Conservation (phyloP, 2,113 vertebrate genomes). For the Centropus unirufus region DNA sequence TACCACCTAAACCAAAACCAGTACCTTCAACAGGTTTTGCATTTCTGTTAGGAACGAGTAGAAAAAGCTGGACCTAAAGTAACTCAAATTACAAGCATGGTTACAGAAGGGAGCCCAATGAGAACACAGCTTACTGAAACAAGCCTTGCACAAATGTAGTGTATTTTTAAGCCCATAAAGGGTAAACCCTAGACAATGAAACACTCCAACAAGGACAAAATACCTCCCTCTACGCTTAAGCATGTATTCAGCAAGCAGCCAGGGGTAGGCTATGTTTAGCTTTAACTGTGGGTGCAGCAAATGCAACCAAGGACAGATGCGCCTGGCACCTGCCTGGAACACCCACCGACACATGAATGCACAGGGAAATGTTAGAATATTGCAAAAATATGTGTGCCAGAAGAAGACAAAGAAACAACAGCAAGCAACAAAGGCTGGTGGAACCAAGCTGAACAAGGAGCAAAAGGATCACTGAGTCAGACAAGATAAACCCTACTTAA, state of each 20-base stretch:
- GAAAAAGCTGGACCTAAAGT: neutral
- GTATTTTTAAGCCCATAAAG: neutral
- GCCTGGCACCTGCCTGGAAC: slow-evolving; percentile 35
- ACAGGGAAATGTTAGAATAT: neutral
- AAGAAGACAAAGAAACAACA: neutral
- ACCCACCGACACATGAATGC: neutral
- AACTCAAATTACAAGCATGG: neutral
- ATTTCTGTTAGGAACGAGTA: neutral
- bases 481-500: neutral
- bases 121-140: neutral
- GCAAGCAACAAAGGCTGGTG: neutral
- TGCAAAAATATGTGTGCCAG: neutral
- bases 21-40: neutral
- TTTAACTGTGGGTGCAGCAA: slow-evolving; percentile 21
- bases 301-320: slow-evolving; percentile 15
- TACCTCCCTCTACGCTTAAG: neutral
- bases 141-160: neutral
- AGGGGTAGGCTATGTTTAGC: slow-evolving; percentile 58
- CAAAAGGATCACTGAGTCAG: neutral
- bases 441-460: neutral
- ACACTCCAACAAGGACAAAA: neutral
- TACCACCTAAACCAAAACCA: neutral
- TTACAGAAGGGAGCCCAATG: neutral
- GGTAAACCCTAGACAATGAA: neutral
- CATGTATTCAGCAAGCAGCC: neutral